phyloP scores from a whole-genome alignment of 2,888 invertebrate genomes.

The Scaeva pyrastri region DNA sequence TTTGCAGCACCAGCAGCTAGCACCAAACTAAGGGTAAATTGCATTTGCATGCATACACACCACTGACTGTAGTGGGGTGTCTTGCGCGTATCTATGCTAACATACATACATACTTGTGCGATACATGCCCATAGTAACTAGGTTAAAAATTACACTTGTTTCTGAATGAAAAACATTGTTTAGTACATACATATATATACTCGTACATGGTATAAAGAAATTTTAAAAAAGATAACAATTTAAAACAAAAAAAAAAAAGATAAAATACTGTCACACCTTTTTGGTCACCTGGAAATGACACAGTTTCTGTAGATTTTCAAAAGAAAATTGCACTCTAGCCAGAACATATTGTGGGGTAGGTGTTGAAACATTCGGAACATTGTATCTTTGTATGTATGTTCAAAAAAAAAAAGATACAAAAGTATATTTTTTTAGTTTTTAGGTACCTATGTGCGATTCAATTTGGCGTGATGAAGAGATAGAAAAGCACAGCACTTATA shows the following conservation, averaged over 20 bases:
- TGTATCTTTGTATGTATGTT: too few relatives aligned
- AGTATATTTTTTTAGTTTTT: conserved; percentile 6
- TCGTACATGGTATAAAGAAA: neutral
- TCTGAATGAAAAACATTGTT: conserved; percentile 66
- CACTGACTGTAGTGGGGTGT: conserved; percentile 9
- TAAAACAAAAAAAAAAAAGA: neutral
- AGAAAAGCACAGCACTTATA: conserved; percentile 28
- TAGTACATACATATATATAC: neutral
- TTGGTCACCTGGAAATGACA: conserved; percentile 62
- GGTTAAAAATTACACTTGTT: conserved; percentile 73
- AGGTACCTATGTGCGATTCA: conserved; percentile 39
- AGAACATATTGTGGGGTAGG: conserved; percentile 8
- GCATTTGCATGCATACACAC: conserved; percentile 66
- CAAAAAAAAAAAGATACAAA: conserved; percentile 20
- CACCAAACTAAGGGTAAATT: conserved; percentile 62
- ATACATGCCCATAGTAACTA: conserved; percentile 61
- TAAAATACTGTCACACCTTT: conserved; percentile 56
- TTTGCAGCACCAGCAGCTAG: conserved; percentile 23
- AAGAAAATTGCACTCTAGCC: conserved; percentile 31
- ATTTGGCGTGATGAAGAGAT: conserved; percentile 50
- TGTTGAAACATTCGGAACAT: neutral
- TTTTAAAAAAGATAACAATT: neutral
- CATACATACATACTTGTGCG: conserved; percentile 30
- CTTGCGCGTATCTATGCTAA: conserved; percentile 14
- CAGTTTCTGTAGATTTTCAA: conserved; percentile 38